These are phyloP conservation scores for Heliconius ismenius DNA, from an alignment of 2,888 invertebrate species.

Conservation along the genomic window DNA sequence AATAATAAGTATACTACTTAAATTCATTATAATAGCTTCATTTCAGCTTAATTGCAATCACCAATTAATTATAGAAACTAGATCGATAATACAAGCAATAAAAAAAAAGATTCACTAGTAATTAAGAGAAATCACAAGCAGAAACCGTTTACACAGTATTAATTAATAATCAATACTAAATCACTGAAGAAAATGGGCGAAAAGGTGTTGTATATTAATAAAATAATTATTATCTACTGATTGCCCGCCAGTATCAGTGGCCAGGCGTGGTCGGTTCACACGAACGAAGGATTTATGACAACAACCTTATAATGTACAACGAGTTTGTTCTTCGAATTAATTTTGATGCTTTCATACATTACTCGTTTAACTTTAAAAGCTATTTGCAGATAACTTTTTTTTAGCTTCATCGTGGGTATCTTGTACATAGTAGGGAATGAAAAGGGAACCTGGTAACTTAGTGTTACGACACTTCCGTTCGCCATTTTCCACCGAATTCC, in stretches of 20 bases:
- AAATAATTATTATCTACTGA: conserved; percentile 73
- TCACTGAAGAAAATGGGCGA: conserved; percentile 62
- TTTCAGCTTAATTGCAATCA: conserved; percentile 8
- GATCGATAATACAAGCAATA: conserved; percentile 16
- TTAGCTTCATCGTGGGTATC: too few relatives aligned
- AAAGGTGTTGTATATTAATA: conserved; percentile 74
- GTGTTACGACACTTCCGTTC: too few relatives aligned
- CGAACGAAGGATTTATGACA: conserved; percentile 67
- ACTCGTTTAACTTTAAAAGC: conserved; percentile 12
- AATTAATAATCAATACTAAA: conserved; percentile 67
- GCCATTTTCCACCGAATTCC: too few relatives aligned
- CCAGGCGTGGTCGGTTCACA: conserved; percentile 73
- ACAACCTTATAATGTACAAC: conserved; percentile 45
- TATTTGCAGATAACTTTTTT: background rate
- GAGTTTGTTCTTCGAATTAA: conserved; percentile 5
- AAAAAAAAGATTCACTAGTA: conserved; percentile 30
- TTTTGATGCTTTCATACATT: conserved; percentile 34
- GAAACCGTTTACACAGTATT: conserved; percentile 56
- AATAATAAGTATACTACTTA: background rate
- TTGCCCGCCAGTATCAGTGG: conserved; percentile 62
- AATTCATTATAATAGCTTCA: background rate
- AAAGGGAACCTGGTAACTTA: too few relatives aligned
- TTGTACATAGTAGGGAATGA: too few relatives aligned
- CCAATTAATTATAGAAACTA: conserved; percentile 18
- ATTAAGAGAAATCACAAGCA: conserved; percentile 45